Evolutionary conservation across 2,888 invertebrate species (phyloP).

Genomic region (Ephialtes manifestator): DNA sequence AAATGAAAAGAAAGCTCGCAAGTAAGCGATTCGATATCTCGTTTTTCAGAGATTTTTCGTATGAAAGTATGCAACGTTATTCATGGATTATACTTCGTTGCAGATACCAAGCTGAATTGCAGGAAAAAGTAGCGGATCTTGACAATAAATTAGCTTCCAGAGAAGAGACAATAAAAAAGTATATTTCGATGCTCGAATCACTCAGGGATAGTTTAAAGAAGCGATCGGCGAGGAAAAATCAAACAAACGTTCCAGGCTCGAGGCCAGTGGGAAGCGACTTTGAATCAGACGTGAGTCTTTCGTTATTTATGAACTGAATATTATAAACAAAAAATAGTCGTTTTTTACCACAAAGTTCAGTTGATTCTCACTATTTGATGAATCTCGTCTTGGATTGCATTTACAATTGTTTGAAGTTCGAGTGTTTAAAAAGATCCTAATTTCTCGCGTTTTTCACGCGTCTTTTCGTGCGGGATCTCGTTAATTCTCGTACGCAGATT

Average conservation of each 20-base stretch:
- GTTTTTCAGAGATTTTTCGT: not conserved
- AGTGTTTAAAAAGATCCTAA: not conserved
- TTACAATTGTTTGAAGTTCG: not conserved
- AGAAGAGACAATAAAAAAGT: constrained; percentile 77
- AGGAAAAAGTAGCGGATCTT: constrained; percentile 76
- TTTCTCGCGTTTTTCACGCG: constrained; percentile 47
- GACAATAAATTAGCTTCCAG: constrained; percentile 75
- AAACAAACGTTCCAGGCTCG: constrained; percentile 59
- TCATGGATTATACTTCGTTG: constrained; percentile 28
- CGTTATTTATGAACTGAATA: not conserved
- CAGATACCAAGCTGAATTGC: constrained; percentile 76
- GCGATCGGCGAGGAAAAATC: constrained; percentile 69
- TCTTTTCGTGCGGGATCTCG: constrained; percentile 32
- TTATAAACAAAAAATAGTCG: not conserved
- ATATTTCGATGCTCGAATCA: constrained; percentile 74
- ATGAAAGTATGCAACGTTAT: not conserved
- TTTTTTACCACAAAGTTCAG: constrained; percentile 13
- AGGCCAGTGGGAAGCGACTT: constrained; percentile 60
- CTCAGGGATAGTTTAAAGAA: constrained; percentile 75
- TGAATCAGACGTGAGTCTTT: constrained; percentile 76
- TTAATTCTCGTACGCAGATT: constrained; percentile 75
- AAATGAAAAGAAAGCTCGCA: constrained; percentile 76
- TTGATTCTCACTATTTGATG: not conserved
- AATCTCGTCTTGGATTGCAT: not conserved
- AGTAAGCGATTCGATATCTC: constrained; percentile 67